These are phyloP conservation scores for Drosophila setifemur DNA, from an alignment of 1,140 invertebrate species.

Conservation along the genomic window DNA sequence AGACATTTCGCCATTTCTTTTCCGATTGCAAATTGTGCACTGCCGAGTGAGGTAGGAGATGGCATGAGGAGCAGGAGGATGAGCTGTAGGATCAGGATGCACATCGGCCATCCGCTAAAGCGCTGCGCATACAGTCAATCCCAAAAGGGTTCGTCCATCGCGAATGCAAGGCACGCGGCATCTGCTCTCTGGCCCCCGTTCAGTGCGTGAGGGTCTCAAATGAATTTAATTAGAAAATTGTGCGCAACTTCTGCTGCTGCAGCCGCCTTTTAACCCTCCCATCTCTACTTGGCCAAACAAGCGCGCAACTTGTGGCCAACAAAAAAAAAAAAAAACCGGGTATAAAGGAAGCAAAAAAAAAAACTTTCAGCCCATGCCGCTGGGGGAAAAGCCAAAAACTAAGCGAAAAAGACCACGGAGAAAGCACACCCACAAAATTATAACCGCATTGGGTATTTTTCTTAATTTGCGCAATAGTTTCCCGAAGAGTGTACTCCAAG, in stretches of 20 bases:
- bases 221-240: conserved; percentile 82
- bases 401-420: conserved; percentile 16
- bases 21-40: conserved; percentile 38
- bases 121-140: conserved; percentile 27
- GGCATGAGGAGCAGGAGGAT: background rate
- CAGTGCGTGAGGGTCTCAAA: conserved; percentile 78
- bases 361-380: conserved; percentile 37
- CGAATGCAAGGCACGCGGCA: conserved; percentile 62
- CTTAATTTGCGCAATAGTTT: conserved; percentile 66
- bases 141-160: conserved; percentile 35
- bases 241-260: conserved; percentile 51
- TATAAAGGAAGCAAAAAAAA: conserved; percentile 27
- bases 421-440: conserved; percentile 41
- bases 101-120: conserved; percentile 35
- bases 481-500: conserved; percentile 12
- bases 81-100: background rate
- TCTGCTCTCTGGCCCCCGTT: conserved; percentile 22
- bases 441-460: conserved; percentile 72
- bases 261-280: background rate
- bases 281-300: conserved; percentile 54
- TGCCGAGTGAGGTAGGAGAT: background rate
- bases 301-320: conserved; percentile 45
- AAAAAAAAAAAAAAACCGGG: conserved; percentile 31
- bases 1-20: conserved; percentile 39
- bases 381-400: conserved; percentile 36